Conservation (phyloP, 2,888 invertebrate species). For the Augiades crinisus region DNA sequence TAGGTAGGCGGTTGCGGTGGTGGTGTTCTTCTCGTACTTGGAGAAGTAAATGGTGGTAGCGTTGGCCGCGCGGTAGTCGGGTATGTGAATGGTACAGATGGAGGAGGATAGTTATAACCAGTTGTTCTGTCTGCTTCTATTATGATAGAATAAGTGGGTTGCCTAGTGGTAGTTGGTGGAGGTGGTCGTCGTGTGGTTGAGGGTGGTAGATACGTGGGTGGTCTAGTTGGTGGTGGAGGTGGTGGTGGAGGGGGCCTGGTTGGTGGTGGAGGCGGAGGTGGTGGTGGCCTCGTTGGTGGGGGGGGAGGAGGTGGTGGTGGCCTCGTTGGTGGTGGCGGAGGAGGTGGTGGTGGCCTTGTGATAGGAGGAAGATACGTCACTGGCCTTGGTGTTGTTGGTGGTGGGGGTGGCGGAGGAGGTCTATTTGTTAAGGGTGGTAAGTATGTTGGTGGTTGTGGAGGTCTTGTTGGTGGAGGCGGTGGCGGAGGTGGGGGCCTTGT, state of each 20-base stretch:
- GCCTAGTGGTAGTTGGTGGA: constrained; percentile 32
- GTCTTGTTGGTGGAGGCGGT: constrained; percentile 30
- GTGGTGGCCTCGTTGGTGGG: constrained; percentile 29
- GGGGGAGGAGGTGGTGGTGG: constrained; percentile 29
- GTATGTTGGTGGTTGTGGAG: constrained; percentile 25
- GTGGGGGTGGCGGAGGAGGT: constrained; percentile 29
- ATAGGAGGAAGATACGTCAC: constrained; percentile 21
- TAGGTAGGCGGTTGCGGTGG: constrained; percentile 28
- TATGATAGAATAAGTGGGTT: constrained; percentile 28
- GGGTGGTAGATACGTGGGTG: constrained; percentile 28
- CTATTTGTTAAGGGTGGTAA: constrained; percentile 23
- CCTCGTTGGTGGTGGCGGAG: constrained; percentile 32
- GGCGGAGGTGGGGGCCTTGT: constrained; percentile 35
- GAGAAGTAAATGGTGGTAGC: constrained; percentile 29
- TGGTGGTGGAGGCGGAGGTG: constrained; percentile 27
- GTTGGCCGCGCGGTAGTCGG: constrained; percentile 34
- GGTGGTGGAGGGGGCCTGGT: constrained; percentile 28
- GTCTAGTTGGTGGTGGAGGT: constrained; percentile 27
- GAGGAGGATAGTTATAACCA: constrained; percentile 49
- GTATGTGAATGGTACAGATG: constrained; percentile 41
- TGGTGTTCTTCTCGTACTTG: constrained; percentile 28
- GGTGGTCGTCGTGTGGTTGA: constrained; percentile 34
- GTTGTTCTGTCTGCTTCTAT: constrained; percentile 40
- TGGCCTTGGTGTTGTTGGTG: constrained; percentile 29
- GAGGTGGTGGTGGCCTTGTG: constrained; percentile 33